Percentiles rank a stretch among this genome's conserved stretches.
phyloP scores from a whole-genome alignment of 2,113 vertebrate species.

The Loxodonta africana region DNA sequence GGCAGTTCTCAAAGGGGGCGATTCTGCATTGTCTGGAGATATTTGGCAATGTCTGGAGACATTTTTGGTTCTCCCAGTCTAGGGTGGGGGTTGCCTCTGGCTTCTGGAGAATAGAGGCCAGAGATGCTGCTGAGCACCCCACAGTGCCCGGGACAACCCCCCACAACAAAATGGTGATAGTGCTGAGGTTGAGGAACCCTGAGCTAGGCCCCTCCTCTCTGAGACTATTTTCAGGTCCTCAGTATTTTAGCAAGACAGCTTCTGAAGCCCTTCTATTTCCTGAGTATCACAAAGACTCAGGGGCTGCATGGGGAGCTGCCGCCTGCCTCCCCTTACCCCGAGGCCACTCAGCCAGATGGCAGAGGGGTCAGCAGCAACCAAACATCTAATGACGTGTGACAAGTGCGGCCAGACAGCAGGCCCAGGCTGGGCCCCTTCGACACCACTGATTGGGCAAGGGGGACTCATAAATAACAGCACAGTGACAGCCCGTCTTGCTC shows the following conservation, averaged over 20 bases:
- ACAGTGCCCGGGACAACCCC: not conserved
- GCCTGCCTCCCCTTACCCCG: slow-evolving; percentile 6
- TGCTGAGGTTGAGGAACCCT: not conserved
- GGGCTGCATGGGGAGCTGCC: not conserved
- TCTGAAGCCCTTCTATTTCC: slow-evolving; percentile 12
- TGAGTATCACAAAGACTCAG: not conserved
- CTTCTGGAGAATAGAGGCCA: not conserved
- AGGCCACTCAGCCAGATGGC: slow-evolving; percentile 61
- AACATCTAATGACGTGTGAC: slow-evolving; percentile 75
- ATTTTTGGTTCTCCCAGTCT: not conserved
- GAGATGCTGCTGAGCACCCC: not conserved
- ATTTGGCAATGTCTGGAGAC: not conserved
- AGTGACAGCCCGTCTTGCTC: slow-evolving; percentile 71
- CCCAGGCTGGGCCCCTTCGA: slow-evolving; percentile 75
- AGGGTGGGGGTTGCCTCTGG: not conserved
- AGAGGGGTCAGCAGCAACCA: not conserved
- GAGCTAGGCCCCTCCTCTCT: not conserved
- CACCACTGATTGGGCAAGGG: slow-evolving; percentile 83
- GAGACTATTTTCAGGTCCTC: not conserved
- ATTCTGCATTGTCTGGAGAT: not conserved
- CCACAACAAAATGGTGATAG: not conserved
- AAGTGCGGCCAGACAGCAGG: slow-evolving; percentile 77
- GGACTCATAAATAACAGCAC: slow-evolving; percentile 84
- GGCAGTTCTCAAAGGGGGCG: not conserved
- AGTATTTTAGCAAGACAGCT: not conserved